Evolutionary conservation across 1,140 invertebrate species (phyloP), one percentile per base, ranked within the genome.

Genomic region (Pectinophora gossypiella): DNA sequence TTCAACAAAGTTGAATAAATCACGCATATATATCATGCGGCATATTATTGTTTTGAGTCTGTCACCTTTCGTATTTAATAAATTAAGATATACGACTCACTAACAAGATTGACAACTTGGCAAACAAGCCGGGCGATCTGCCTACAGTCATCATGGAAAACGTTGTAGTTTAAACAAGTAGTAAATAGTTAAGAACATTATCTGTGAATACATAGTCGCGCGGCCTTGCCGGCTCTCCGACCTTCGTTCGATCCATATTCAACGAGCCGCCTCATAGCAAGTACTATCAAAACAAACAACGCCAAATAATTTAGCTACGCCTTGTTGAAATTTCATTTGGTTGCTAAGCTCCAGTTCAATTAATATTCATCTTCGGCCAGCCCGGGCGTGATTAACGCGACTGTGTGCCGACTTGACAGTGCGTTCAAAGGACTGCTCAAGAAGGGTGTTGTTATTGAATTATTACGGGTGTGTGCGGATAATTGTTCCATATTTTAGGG

Each of bases 211-310:
- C 27, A n/a, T 1, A 9, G 9, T 32, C 27, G 27, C n/a, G 19
- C 61, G 58, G 66, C 63, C 63, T 66, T 69, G 67, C 60, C 61
- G 59, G 45, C 63, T 63, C 60, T 64, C 67, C 63, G 67, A 66
- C 63, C 63, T 69, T 62, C 56, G 38, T 18, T 38, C 50, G 60
- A 57, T 69, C 47, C 62, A 69, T 69, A 65, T 61, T 66, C 63
- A 66, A 65, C 63, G 60, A 61, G 46, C 27, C 40, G 12, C 18
- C 1, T 13, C 42, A 13, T 19, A 15, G 7, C 15, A 4, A 44
- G 4, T 3, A 12, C 19, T 44, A n/a, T 44, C 19, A 20, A n/a
- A 44, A 47, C 4, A 27, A 40, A 40, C 36, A 40, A 15, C 1
- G 7, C 3, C 2, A 7, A 40, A 40, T 40, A 40, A 18, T 40